Percentiles rank a stretch among this genome's conserved stretches.
phyloP scores from a whole-genome alignment of 2,113 vertebrate genomes.

The Aptenodytes forsteri region DNA sequence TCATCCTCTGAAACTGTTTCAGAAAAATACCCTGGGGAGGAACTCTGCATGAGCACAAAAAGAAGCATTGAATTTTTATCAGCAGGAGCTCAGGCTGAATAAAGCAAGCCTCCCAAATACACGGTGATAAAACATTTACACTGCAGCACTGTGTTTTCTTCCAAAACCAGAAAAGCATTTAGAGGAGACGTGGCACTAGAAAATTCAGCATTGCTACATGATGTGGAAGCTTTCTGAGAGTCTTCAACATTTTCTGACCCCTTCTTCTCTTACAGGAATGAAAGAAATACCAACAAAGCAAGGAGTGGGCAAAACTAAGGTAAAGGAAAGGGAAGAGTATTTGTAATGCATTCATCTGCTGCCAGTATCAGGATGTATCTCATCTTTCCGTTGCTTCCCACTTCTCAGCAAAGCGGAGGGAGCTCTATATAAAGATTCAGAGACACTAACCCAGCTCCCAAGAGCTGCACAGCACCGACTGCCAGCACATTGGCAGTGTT shows the following conservation, averaged over 20 bases:
- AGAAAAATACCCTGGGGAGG: neutral
- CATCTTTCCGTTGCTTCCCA: neutral
- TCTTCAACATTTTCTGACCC: neutral
- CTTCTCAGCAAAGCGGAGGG: neutral
- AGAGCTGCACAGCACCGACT: neutral
- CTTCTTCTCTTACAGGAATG: neutral
- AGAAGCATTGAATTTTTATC: conserved; percentile 10
- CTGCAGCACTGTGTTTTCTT: neutral
- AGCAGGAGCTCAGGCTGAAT: conserved; percentile 7
- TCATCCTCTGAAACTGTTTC: neutral
- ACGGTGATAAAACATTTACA: conserved; percentile 16
- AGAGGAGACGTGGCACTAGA: neutral
- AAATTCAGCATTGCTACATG: neutral
- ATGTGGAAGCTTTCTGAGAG: neutral
- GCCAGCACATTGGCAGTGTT: neutral
- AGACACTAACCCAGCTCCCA: neutral
- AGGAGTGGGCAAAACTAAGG: neutral
- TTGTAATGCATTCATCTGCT: neutral
- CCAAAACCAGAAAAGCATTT: neutral
- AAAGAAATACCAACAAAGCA: neutral
- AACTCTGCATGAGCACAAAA: neutral
- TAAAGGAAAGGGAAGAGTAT: neutral
- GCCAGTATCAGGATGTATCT: neutral
- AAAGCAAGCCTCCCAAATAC: neutral
- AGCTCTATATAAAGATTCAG: conserved; percentile 22